Evolutionary conservation across 2,888 invertebrate species (phyloP).

Genomic region (Adelphocoris suturalis): DNA sequence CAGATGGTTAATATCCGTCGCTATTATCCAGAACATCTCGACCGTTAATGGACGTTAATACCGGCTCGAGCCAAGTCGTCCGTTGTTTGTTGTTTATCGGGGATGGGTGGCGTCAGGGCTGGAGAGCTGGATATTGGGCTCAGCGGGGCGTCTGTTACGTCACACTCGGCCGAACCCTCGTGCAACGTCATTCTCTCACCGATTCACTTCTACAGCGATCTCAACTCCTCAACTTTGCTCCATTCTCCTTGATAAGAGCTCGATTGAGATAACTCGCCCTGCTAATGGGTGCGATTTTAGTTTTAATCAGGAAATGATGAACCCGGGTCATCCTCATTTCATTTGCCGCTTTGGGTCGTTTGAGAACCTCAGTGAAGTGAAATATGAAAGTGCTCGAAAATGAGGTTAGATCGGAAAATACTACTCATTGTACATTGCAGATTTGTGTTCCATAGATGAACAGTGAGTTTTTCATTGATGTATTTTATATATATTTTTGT

Average conservation of each 20-base stretch:
- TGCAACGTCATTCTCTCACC: not conserved
- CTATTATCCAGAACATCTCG: not conserved
- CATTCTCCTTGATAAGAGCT: not conserved
- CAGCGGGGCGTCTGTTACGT: slow-evolving; percentile 32
- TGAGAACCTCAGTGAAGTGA: too few relatives aligned
- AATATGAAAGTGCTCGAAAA: too few relatives aligned
- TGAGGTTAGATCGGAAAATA: too few relatives aligned
- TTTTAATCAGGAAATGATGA: too few relatives aligned
- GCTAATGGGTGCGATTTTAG: too few relatives aligned
- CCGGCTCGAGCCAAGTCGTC: not conserved
- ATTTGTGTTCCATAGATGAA: too few relatives aligned
- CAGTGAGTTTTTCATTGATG: too few relatives aligned
- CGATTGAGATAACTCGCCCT: not conserved
- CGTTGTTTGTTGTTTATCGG: slow-evolving; percentile 16
- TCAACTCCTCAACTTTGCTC: slow-evolving; percentile 6
- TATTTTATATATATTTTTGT: too few relatives aligned
- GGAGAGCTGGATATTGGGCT: slow-evolving; percentile 4
- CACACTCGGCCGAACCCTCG: slow-evolving; percentile 17
- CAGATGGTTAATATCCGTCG: not conserved
- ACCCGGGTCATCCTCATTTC: too few relatives aligned
- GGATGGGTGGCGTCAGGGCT: slow-evolving; percentile 7
- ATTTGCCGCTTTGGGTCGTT: too few relatives aligned
- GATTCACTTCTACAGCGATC: not conserved
- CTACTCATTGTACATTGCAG: too few relatives aligned
- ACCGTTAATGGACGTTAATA: not conserved